phyloP scores from a whole-genome alignment of 37 sponge, comb jelly and placozoan genomes.

The Aplysina aerophoba region DNA sequence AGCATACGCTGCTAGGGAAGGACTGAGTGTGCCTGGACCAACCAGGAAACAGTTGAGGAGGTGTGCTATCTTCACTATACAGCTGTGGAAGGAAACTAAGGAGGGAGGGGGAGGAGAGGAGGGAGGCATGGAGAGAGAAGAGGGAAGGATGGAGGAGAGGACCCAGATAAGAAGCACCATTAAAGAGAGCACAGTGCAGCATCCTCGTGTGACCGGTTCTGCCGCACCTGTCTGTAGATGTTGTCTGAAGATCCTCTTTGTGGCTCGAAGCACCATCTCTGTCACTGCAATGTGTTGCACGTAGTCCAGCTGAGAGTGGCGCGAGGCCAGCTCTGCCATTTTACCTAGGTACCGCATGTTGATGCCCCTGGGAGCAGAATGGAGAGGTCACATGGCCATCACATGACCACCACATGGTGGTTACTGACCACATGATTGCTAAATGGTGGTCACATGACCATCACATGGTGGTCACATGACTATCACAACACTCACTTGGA shows the following conservation, averaged over 20 bases:
- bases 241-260: conserved; percentile 71
- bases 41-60: conserved; percentile 85
- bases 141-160: too few species aligned
- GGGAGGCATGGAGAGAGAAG: background rate
- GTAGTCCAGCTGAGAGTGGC: conserved; percentile 63
- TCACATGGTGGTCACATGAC: background rate
- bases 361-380: conserved; percentile 69
- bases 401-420: background rate
- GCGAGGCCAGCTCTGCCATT: conserved; percentile 56
- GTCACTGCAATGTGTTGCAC: conserved; percentile 51
- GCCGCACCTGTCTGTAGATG: conserved; percentile 59
- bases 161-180: too few species aligned
- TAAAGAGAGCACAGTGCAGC: too few species aligned
- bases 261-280: conserved; percentile 84
- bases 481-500: conserved; percentile 12
- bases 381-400: conserved; percentile 20
- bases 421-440: background rate
- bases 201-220: too few species aligned
- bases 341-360: conserved; percentile 95
- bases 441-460: conserved; percentile 3
- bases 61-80: conserved; percentile 66
- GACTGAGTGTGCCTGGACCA: background rate
- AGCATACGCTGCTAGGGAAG: background rate
- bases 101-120: background rate
- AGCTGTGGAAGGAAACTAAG: conserved; percentile 51